Evolutionary conservation across 2,113 vertebrate genomes (phyloP).

Genomic region (Macrotis lagotis): DNA sequence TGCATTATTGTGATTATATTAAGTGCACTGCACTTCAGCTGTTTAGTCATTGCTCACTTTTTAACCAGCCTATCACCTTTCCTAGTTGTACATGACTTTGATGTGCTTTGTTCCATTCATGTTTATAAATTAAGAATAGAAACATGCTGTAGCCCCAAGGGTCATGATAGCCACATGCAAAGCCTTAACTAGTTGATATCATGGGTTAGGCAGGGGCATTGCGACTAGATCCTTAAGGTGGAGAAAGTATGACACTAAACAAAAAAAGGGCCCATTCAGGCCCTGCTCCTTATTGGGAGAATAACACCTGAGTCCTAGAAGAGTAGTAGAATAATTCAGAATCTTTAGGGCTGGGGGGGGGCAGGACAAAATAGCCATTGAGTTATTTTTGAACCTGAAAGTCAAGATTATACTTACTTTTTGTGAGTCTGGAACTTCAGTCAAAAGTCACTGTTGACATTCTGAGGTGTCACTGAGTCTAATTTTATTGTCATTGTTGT

Average conservation of each 20-base stretch:
- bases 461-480: background rate
- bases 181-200: background rate
- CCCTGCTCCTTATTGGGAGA: background rate
- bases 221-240: background rate
- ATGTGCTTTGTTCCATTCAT: background rate
- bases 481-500: background rate
- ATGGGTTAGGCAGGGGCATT: background rate
- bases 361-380: background rate
- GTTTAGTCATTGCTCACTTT: background rate
- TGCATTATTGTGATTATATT: background rate
- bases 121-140: background rate
- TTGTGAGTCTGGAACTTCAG: background rate
- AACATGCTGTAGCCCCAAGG: background rate
- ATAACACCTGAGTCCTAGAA: background rate
- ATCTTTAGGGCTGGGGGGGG: background rate
- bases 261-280: background rate
- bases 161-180: background rate
- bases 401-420: background rate
- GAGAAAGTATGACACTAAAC: background rate
- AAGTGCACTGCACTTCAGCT: background rate
- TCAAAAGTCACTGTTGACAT: background rate
- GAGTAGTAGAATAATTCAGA: background rate
- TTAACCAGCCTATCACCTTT: background rate
- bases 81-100: background rate
- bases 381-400: background rate